Conservation (phyloP, 2,797 vertebrate species). For the Triplophysa bombifrons region DNA sequence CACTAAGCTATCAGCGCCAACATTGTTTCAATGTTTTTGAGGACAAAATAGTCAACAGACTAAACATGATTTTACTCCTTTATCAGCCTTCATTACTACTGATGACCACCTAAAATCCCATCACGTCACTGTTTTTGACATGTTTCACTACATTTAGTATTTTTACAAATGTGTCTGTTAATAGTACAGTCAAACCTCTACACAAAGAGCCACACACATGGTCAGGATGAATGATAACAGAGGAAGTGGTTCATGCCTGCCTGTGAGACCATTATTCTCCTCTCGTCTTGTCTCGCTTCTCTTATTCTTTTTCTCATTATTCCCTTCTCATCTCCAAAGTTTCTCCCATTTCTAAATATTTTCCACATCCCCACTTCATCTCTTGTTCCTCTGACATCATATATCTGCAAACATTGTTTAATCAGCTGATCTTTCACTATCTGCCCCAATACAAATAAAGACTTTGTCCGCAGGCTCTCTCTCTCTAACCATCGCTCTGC, state of each 20-base stretch:
- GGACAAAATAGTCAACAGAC: background rate
- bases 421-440: slow-evolving; percentile 24
- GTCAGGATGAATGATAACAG: slow-evolving; percentile 31
- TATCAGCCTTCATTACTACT: background rate
- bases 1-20: too few relatives aligned
- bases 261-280: slow-evolving; percentile 26
- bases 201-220: background rate
- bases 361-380: slow-evolving; percentile 58
- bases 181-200: background rate
- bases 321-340: background rate
- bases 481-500: slow-evolving; percentile 9
- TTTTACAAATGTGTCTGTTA: background rate
- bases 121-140: background rate
- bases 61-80: background rate
- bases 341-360: background rate
- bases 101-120: background rate
- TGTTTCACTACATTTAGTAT: background rate
- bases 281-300: slow-evolving; percentile 37
- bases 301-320: background rate
- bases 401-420: slow-evolving; percentile 16
- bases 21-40: background rate
- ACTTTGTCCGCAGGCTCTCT: background rate
- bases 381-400: background rate
- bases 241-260: background rate
- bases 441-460: slow-evolving; percentile 21